phyloP scores from a whole-genome alignment of 2,113 vertebrate species.

The Scatophagus argus region DNA sequence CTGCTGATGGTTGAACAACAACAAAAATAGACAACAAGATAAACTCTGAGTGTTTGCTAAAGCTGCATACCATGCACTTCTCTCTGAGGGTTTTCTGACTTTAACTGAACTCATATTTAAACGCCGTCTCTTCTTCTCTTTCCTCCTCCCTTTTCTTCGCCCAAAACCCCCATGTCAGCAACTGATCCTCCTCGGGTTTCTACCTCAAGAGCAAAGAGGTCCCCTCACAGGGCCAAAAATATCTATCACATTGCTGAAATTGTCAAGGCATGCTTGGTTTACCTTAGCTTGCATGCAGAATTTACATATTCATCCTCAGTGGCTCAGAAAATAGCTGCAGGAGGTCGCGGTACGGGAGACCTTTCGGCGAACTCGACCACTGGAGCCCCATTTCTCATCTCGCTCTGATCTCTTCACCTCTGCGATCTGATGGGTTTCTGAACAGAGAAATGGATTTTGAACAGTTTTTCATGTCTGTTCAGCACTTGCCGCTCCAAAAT shows the following conservation, averaged over 20 bases:
- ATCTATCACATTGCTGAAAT: constrained; percentile 35
- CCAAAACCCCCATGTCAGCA: not conserved
- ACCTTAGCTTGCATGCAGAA: constrained; percentile 43
- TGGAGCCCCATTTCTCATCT: constrained; percentile 16
- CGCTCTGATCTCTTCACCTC: constrained; percentile 29
- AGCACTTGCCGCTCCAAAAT: constrained; percentile 25
- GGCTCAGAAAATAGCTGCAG: constrained; percentile 53
- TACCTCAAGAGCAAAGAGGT: constrained; percentile 15
- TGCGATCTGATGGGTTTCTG: constrained; percentile 9
- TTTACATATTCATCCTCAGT: constrained; percentile 46
- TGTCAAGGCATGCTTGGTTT: constrained; percentile 45
- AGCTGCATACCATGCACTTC: not conserved
- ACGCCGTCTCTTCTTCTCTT: not conserved
- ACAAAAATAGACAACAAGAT: not conserved
- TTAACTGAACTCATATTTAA: not conserved
- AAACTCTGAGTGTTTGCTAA: not conserved
- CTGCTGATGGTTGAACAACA: constrained; percentile 5
- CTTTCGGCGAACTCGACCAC: constrained; percentile 27
- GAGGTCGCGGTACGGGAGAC: constrained; percentile 37
- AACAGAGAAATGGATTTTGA: constrained; percentile 38
- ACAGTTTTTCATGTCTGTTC: constrained; percentile 30
- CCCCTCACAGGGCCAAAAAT: constrained; percentile 21
- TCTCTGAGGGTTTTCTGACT: too few relatives aligned
- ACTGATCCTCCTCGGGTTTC: constrained; percentile 35
- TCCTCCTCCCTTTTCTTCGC: not conserved